Conservation (phyloP, 2,113 vertebrate genomes). For the Gallinago paraguaiae region DNA sequence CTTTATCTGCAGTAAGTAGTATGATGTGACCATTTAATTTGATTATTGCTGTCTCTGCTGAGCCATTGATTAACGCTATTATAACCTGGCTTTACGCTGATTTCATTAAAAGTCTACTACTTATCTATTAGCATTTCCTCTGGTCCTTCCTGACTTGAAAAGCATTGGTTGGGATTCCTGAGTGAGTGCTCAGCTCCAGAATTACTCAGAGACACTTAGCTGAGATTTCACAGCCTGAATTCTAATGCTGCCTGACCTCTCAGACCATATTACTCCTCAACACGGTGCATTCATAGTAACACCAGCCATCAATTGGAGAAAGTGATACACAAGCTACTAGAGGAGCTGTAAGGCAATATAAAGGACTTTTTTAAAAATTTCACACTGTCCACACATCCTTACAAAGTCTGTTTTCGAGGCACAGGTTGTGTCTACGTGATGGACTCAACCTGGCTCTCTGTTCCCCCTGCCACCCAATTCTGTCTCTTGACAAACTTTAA, state of each 20-base stretch:
- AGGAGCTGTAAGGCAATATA: background rate
- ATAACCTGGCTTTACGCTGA: background rate
- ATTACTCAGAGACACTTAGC: background rate
- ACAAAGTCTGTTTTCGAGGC: background rate
- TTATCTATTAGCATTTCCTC: background rate
- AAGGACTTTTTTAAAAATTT: background rate
- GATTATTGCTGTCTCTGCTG: background rate
- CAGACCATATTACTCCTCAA: background rate
- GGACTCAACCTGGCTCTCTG: background rate
- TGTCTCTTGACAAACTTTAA: background rate
- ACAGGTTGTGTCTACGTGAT: background rate
- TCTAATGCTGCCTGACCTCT: background rate
- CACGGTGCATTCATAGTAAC: background rate
- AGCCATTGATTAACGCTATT: background rate
- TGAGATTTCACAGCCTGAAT: background rate
- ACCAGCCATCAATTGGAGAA: background rate
- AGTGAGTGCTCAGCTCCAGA: background rate
- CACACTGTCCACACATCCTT: background rate
- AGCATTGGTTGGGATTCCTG: background rate
- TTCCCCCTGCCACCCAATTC: background rate
- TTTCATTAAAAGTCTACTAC: background rate
- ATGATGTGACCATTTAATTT: constrained; percentile 14
- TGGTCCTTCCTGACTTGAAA: background rate
- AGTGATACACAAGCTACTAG: background rate
- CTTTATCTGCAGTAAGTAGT: background rate